Evolutionary conservation across 1,140 invertebrate genomes (phyloP).

Genomic region (Brachionus asplanchnoidis): DNA sequence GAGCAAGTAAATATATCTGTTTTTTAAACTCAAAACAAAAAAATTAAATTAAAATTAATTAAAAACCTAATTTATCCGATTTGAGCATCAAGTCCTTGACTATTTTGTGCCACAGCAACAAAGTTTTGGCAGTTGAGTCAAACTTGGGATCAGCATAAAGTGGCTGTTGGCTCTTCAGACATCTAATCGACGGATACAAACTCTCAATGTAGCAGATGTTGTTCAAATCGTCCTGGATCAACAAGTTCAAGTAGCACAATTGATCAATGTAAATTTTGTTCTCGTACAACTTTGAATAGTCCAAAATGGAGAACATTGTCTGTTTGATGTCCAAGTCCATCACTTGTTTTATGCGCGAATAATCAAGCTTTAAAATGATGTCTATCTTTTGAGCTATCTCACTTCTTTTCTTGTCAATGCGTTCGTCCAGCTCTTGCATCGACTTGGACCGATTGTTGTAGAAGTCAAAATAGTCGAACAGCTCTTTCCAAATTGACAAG

Average conservation of each 20-base stretch:
- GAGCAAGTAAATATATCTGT: too few relatives aligned
- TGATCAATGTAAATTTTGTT: conserved; percentile 16
- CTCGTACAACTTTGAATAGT: conserved; percentile 24
- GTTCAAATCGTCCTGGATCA: conserved; percentile 7
- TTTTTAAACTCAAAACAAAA: too few relatives aligned
- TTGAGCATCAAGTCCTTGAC: conserved; percentile 12
- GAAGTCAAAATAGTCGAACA: conserved; percentile 33
- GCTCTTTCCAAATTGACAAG: not conserved
- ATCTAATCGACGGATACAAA: conserved; percentile 20
- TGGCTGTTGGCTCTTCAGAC: not conserved
- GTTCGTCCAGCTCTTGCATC: not conserved
- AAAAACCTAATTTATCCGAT: conserved; percentile 16
- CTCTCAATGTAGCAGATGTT: conserved; percentile 16
- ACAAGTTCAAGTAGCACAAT: not conserved
- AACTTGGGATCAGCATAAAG: not conserved
- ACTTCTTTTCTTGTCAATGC: not conserved
- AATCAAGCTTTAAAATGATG: not conserved
- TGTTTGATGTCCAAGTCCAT: not conserved
- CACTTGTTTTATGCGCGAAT: not conserved
- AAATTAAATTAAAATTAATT: too few relatives aligned
- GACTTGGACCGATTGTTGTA: not conserved
- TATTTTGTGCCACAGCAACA: conserved; percentile 28
- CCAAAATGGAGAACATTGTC: not conserved
- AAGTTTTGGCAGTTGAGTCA: conserved; percentile 17
- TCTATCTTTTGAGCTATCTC: conserved; percentile 18